Conservation (phyloP, 1,140 invertebrate species). For the Drosophila jambulina region DNA sequence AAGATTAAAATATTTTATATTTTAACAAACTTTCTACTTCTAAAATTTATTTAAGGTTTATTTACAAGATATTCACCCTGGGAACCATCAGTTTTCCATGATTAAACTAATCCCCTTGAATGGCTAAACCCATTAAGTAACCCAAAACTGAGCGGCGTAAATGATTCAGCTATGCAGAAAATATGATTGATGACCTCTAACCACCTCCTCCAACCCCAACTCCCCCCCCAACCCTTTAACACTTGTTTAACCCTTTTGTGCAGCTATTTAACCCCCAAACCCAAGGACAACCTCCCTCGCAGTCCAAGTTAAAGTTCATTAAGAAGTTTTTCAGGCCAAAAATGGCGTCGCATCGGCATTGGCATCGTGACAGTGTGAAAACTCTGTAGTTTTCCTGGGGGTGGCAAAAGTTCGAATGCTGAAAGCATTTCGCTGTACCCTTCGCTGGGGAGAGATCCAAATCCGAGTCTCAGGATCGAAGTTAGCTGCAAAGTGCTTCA, state of each 20-base stretch:
- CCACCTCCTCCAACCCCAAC: background rate
- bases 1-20: background rate
- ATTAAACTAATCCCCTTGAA: constrained; percentile 2
- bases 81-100: background rate
- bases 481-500: constrained; percentile 72
- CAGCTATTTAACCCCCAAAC: background rate
- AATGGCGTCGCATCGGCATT: constrained; percentile 52
- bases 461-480: constrained; percentile 2
- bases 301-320: constrained; percentile 71
- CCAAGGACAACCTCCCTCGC: background rate
- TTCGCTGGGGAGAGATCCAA: constrained; percentile 12
- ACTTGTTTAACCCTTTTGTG: constrained; percentile 81
- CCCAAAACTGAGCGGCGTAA: constrained; percentile 28
- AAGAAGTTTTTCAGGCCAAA: constrained; percentile 64
- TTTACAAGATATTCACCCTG: too few species aligned
- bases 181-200: constrained; percentile 73
- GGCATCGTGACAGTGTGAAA: constrained; percentile 72
- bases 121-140: constrained; percentile 45
- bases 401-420: constrained; percentile 58
- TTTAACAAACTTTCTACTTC: accelerated
- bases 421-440: constrained; percentile 75
- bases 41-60: background rate
- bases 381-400: constrained; percentile 42
- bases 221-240: constrained; percentile 40
- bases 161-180: constrained; percentile 62